Evolutionary conservation across 2,888 invertebrate species (phyloP), one percentile per base, ranked within the genome.

Genomic region (Gymnoscelis rufifasciata): DNA sequence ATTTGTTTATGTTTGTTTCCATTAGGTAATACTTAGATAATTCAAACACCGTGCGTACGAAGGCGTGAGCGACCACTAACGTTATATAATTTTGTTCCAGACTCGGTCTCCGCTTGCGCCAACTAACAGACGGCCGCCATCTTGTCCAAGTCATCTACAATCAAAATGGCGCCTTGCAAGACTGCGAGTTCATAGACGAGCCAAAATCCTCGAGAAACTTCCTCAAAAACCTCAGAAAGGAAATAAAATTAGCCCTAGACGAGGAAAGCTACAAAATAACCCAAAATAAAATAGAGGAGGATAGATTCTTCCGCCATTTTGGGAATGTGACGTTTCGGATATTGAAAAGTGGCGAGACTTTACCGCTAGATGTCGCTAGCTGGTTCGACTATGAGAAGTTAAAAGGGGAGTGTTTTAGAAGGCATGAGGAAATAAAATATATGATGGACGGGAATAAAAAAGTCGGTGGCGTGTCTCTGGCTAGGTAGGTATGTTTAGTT

Each of bases 81-180:
- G 5, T 19, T 1, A 10, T n/a, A 35, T 19, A 1, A 11, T 19
- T 57, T 80, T 78, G 71, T 88, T 86, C 14, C 86, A 90, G 90
- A 47, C 70, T 71, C 38, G 91, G 90, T 1, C 69, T 93, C 13
- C 89, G 88, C 56, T 88, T 93, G 14, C 90, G 92, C 12, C 92
- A 93, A 71, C 78, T 93, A 56, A 90, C 92, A n/a, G 91, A 92
- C 66, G 92, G 92, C 45, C 83, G 86, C 59, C 91, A 91, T 75
- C 89, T 93, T 72, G 89, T 93, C 36, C 93, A 93, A 78, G 75
- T 93, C 26, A 93, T 93, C 57, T 93, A 92, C 83, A 83, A 90
- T 41, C 88, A 88, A 61, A 84, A 88, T 62, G 89, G 90, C 59
- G 81, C 74, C 46, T 78, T 93, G 3, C 88, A 90, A 67, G 93